Evolutionary conservation across 2,888 invertebrate genomes (phyloP).

Genomic region (Aporophyla nigra): DNA sequence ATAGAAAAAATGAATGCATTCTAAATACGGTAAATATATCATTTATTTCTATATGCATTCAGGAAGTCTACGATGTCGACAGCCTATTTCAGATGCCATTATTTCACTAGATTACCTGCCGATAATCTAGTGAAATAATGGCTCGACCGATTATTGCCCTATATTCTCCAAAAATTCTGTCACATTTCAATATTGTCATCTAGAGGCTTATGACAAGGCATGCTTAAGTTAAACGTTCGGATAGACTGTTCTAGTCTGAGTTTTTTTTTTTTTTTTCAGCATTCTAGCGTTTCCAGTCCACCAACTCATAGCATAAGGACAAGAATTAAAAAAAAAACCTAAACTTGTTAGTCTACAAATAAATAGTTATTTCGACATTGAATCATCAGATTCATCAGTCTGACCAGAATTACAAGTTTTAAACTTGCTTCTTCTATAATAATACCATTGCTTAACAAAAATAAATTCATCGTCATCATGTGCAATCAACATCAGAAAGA

Average conservation of each 20-base stretch:
- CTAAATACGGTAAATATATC: too few relatives aligned
- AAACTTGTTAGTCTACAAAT: background rate
- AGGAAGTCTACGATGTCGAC: background rate
- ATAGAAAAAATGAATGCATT: background rate
- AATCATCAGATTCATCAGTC: conserved; percentile 12
- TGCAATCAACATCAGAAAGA: conserved; percentile 16
- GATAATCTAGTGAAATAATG: too few relatives aligned
- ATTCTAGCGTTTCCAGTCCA: too few relatives aligned
- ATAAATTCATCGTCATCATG: background rate
- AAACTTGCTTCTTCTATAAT: conserved; percentile 8
- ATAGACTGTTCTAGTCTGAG: background rate
- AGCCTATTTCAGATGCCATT: background rate
- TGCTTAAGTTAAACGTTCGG: background rate
- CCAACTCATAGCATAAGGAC: background rate
- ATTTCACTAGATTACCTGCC: too few relatives aligned
- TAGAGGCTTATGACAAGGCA: background rate
- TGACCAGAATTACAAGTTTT: conserved; percentile 5
- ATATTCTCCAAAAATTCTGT: background rate
- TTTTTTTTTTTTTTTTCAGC: background rate
- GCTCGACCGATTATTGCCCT: too few relatives aligned
- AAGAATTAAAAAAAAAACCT: background rate
- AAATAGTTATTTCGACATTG: background rate
- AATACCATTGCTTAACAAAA: conserved; percentile 15
- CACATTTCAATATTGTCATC: background rate
- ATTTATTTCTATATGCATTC: background rate